Evolutionary conservation across 2,888 invertebrate genomes (phyloP), one percentile per base, ranked within the genome.

Genomic region (Parascotia fuliginaria): DNA sequence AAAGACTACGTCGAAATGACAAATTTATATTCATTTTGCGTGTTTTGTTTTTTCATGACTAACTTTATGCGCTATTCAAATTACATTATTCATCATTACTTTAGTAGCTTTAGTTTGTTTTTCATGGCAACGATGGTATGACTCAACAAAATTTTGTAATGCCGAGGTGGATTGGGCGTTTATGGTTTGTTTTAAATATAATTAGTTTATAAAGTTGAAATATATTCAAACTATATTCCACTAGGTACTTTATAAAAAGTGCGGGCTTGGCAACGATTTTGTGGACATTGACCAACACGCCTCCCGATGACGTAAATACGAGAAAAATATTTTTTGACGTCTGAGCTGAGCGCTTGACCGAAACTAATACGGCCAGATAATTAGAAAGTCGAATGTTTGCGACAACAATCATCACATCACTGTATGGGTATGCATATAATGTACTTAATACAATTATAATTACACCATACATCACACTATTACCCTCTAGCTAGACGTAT

Each of bases 231-330:
- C 53, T 60, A 61, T 51, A 48, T 52, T 38, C 0, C 31, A 55
- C 50, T 53, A 44, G 48, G 34, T 54, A 38, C 16, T 34, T 27
- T 22, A 42, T 13, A 13, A 36, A 24, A 54, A 33, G 14, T 41
- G 22, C 19, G 36, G 36, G 9, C 64, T 83, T 83, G 82, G 82
- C 82, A 83, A 57, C 60, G 56, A 42, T 62, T 45, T 33, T 44
- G 60, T 81, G 79, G 72, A 81, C 79, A 62, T 82, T 77, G 81
- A 73, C 73, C 77, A 75, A 74, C 78, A 78, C 82, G 78, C 81
- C 79, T 75, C 77, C 73, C 72, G 42, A 52, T 81, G 83, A 84
- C 85, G 83, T 78, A 65, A 73, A 63, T 51, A 28, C 14, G 22
- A 33, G 50, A 56, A 64, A 60, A 65, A 58, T 51, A 52, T 42